Conservation (phyloP, 2,888 invertebrate species). For the Drosophila lacicola region DNA sequence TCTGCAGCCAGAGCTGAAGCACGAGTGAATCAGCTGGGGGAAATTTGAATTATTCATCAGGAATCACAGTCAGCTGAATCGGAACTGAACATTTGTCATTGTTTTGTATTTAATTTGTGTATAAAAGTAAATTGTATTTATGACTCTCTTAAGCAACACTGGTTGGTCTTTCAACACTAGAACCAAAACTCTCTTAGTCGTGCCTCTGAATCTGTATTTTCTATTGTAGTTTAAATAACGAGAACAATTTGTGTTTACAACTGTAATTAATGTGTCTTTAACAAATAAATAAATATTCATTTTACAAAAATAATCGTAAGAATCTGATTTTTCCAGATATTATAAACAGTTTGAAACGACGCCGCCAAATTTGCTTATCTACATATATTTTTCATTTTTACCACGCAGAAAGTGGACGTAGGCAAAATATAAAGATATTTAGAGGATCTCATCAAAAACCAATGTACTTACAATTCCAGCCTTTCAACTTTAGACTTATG, state of each 20-base stretch:
- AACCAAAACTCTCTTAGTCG: conserved; percentile 67
- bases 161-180: conserved; percentile 31
- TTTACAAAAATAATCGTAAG: neutral
- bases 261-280: conserved; percentile 18
- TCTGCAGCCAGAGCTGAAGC: conserved; percentile 85
- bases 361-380: too few relatives aligned
- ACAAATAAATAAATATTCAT: neutral
- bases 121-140: conserved; percentile 50
- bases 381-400: too few relatives aligned
- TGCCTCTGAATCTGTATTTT: conserved; percentile 68
- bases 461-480: too few relatives aligned
- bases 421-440: too few relatives aligned
- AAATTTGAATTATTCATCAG: neutral
- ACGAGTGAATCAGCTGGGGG: conserved; percentile 89
- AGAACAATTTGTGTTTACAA: conserved; percentile 62
- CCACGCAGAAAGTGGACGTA: too few relatives aligned
- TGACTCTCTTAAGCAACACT: conserved; percentile 36
- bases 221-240: conserved; percentile 60
- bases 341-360: too few relatives aligned
- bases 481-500: too few relatives aligned
- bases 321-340: too few relatives aligned
- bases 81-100: conserved; percentile 53
- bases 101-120: conserved; percentile 61
- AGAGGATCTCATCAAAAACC: too few relatives aligned
- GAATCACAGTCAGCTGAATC: conserved; percentile 53